Conservation (phyloP, 2,888 invertebrate genomes). For the Erebia aethiops region DNA sequence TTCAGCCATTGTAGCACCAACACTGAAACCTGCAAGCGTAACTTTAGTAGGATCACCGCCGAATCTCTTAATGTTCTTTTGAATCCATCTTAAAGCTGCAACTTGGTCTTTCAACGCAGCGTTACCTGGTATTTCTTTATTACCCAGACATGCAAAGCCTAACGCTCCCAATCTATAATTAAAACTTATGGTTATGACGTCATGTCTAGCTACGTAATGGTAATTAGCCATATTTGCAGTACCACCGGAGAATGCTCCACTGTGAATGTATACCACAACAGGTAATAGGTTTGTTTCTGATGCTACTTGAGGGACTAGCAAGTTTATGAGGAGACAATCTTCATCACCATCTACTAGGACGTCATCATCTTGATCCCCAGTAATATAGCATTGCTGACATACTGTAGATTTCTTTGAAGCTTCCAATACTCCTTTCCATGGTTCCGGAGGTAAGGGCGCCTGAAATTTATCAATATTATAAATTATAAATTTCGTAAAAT, state of each 20-base stretch:
- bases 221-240: constrained; percentile 70
- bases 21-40: constrained; percentile 92
- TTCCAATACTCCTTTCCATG: constrained; percentile 56
- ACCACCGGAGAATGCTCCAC: constrained; percentile 71
- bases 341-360: constrained; percentile 59
- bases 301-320: constrained; percentile 63
- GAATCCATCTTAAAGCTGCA: constrained; percentile 89
- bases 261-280: constrained; percentile 70
- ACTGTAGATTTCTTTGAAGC: constrained; percentile 52
- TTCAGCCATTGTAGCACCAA: constrained; percentile 85
- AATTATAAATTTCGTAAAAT: no score
- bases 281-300: constrained; percentile 62
- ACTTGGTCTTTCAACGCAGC: constrained; percentile 93
- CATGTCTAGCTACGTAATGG: constrained; percentile 86
- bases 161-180: constrained; percentile 88
- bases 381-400: constrained; percentile 66
- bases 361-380: constrained; percentile 54
- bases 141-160: constrained; percentile 86
- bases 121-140: constrained; percentile 88
- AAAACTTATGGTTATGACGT: constrained; percentile 85
- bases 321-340: constrained; percentile 65
- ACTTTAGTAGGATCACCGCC: constrained; percentile 91
- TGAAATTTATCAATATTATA: constrained; percentile 46
- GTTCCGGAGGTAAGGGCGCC: constrained; percentile 66
- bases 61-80: constrained; percentile 88